Evolutionary conservation across 2,113 vertebrate genomes (phyloP).

Genomic region (Sarotherodon lohbergeri): DNA sequence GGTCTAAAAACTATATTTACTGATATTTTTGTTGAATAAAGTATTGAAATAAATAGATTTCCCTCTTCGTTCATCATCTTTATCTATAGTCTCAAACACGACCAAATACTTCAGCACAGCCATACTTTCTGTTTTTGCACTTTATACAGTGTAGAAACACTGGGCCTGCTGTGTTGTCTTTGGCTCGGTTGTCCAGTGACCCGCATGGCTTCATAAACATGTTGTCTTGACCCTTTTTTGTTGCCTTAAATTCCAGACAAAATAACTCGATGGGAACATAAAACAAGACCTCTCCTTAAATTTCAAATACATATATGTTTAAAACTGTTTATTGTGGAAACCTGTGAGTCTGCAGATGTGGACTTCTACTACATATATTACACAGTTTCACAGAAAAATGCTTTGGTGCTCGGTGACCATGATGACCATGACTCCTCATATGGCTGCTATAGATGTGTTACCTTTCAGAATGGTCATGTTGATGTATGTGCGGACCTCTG

Average conservation of each 20-base stretch:
- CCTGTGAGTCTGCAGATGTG: background rate
- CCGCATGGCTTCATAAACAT: background rate
- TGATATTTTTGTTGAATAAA: background rate
- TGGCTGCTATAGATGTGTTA: background rate
- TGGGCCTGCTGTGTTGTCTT: background rate
- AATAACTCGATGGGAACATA: background rate
- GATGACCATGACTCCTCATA: background rate
- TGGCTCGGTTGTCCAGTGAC: background rate
- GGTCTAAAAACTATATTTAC: background rate
- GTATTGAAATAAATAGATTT: background rate
- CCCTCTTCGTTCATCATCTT: background rate
- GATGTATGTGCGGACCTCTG: conserved; percentile 84
- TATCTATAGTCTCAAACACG: background rate
- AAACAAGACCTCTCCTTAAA: background rate
- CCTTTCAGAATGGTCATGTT: conserved; percentile 85
- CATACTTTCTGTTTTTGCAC: background rate
- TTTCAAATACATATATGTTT: background rate
- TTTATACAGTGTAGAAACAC: background rate
- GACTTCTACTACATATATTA: background rate
- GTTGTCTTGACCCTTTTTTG: background rate
- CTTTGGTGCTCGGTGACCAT: background rate
- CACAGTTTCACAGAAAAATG: background rate
- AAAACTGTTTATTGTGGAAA: background rate
- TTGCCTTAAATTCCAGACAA: background rate
- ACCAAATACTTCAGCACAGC: background rate